Conservation (phyloP, 2,888 invertebrate species). For the Caradrina clavipalpis region DNA sequence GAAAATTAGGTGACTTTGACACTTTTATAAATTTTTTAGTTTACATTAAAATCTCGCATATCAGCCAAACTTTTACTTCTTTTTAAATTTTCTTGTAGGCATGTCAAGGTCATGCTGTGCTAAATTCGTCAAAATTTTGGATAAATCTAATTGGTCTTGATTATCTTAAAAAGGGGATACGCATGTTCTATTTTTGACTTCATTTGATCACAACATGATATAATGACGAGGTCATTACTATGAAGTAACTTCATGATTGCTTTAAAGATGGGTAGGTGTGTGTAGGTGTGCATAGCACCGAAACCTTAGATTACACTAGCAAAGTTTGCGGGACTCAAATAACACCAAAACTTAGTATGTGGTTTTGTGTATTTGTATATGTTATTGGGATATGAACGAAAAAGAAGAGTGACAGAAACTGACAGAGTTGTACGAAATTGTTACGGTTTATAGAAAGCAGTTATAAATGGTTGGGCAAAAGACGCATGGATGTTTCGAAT, state of each 20-base stretch:
- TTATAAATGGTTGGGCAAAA: neutral
- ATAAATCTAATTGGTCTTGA: neutral
- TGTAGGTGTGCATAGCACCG: no score
- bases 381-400: no score
- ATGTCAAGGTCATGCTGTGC: neutral
- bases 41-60: neutral
- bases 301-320: no score
- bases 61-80: neutral
- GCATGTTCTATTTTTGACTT: slow-evolving; percentile 7
- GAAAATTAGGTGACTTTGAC: slow-evolving; percentile 10
- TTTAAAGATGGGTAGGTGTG: no score
- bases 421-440: no score
- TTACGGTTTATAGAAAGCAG: neutral
- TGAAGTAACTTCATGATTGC: no score
- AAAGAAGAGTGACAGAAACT: no score
- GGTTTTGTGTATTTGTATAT: no score
- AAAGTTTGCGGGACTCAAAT: no score
- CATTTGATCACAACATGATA: no score
- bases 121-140: slow-evolving; percentile 8
- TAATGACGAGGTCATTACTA: no score
- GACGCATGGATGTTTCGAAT: neutral
- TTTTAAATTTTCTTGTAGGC: slow-evolving; percentile 5
- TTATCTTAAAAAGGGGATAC: neutral
- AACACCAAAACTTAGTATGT: no score
- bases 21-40: slow-evolving; percentile 8